phyloP scores from a whole-genome alignment of 2,113 vertebrate species.

The Sceloporus tristichus region DNA sequence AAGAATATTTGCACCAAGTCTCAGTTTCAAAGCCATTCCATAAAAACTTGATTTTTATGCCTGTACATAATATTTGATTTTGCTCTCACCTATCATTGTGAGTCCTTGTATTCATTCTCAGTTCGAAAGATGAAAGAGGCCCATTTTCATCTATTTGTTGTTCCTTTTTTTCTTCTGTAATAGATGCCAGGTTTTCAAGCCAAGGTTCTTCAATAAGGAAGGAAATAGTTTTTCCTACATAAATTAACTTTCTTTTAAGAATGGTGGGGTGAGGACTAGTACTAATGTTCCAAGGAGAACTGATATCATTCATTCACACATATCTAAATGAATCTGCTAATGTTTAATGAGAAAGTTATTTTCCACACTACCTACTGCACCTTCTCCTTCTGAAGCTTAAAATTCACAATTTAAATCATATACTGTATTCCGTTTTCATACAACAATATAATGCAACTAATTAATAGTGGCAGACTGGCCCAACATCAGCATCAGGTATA shows the following conservation, averaged over 20 bases:
- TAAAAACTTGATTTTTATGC: background rate
- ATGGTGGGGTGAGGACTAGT: no score
- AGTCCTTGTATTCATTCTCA: constrained; percentile 30
- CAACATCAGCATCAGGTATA: background rate
- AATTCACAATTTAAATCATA: no score
- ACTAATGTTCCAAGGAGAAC: background rate
- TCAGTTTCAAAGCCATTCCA: background rate
- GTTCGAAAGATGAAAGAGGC: constrained; percentile 50
- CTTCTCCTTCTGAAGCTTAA: background rate
- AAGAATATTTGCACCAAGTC: background rate
- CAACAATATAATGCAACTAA: background rate
- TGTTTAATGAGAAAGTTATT: background rate
- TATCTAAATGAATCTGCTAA: background rate
- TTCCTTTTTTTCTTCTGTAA: constrained; percentile 60
- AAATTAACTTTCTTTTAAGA: background rate
- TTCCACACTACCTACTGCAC: background rate
- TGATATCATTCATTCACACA: background rate
- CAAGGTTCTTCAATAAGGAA: constrained; percentile 19
- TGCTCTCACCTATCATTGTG: constrained; percentile 66
- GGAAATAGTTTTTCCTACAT: background rate
- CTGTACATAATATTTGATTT: background rate
- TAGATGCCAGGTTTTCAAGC: constrained; percentile 43
- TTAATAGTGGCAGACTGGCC: background rate
- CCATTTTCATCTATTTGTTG: constrained; percentile 39
- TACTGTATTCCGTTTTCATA: background rate